phyloP scores from a whole-genome alignment of 2,797 vertebrate species.

The Trematomus bernacchii region DNA sequence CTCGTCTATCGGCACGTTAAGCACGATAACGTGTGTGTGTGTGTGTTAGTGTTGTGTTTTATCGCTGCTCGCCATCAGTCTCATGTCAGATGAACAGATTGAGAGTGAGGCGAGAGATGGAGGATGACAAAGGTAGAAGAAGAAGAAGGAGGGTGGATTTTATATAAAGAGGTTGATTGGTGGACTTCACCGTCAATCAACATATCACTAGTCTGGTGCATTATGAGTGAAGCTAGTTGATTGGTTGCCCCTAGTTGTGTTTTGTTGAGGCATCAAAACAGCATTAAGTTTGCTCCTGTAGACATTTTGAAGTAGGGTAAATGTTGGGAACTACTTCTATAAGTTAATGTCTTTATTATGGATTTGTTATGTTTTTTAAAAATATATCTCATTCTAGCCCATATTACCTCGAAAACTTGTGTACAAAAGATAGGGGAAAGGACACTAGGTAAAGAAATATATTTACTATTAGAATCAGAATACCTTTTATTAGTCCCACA shows the following conservation, averaged over 20 bases:
- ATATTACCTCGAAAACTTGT: no score
- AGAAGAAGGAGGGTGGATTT: neutral
- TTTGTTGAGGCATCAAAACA: no score
- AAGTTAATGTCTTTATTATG: neutral
- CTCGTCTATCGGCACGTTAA: neutral
- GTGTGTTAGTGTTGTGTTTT: neutral
- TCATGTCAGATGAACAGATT: constrained; percentile 33
- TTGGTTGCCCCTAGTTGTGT: neutral
- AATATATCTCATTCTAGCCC: neutral
- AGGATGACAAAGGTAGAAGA: neutral
- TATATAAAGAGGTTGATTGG: neutral
- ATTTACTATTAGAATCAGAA: no score
- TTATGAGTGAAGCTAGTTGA: neutral
- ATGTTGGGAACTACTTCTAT: neutral
- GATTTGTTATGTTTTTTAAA: no score
- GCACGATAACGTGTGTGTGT: neutral
- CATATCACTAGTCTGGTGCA: neutral
- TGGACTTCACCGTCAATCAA: neutral
- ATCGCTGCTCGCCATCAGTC: constrained; percentile 35
- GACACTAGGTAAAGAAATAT: no score
- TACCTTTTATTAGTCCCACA: no score
- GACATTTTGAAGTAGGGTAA: no score
- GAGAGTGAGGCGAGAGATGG: neutral
- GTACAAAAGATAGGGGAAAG: no score
- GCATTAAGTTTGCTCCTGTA: no score